Percentiles rank a stretch among this genome's conserved stretches.
These are phyloP conservation scores for Microcebus ravelobensis DNA, from an alignment of 2,113 vertebrate species.

Conservation along the genomic window DNA sequence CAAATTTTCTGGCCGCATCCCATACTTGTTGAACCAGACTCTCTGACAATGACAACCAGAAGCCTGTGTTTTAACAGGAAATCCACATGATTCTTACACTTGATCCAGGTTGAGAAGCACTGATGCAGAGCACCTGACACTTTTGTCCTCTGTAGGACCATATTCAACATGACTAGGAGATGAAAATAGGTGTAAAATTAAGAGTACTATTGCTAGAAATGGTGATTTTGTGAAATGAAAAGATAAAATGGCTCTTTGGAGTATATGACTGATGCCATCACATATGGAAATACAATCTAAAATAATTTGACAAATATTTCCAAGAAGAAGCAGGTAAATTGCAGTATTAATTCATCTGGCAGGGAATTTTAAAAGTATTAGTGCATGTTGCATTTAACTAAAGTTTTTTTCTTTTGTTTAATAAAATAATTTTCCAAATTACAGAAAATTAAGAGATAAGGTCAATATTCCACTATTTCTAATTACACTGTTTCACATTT, in stretches of 20 bases:
- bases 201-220: neutral
- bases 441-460: neutral
- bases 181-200: neutral
- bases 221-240: neutral
- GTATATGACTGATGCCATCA: neutral
- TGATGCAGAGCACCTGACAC: neutral
- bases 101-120: neutral
- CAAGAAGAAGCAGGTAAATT: neutral
- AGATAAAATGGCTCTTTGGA: neutral
- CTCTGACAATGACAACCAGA: neutral
- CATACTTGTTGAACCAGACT: neutral
- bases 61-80: neutral
- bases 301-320: neutral
- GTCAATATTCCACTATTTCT: neutral
- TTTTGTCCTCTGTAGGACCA: neutral
- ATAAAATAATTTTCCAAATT: neutral
- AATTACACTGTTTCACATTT: neutral
- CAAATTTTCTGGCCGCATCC: neutral
- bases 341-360: neutral
- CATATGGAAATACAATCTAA: neutral
- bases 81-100: fast-evolving
- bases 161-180: neutral
- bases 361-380: neutral
- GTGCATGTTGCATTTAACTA: neutral
- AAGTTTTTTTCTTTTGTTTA: neutral